Percentiles rank a stretch among this genome's conserved stretches.
phyloP scores from a whole-genome alignment of 1,140 invertebrate species.

The Drosophila bipectinata region DNA sequence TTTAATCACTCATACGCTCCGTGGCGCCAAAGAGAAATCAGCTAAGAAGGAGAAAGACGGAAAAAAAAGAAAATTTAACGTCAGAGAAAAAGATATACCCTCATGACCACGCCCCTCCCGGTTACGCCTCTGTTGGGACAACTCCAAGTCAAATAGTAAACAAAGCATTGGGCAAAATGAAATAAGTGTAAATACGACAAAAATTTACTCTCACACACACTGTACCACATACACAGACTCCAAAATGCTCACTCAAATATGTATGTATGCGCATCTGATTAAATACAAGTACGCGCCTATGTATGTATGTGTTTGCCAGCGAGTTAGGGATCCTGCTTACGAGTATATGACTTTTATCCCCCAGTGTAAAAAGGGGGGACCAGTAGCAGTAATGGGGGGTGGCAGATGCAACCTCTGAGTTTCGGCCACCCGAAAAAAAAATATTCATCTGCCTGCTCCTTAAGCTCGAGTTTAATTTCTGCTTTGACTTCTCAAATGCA shows the following conservation, averaged over 20 bases:
- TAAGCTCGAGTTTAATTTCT: slow-evolving; percentile 77
- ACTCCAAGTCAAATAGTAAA: slow-evolving; percentile 46
- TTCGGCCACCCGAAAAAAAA: slow-evolving; percentile 3
- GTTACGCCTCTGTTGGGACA: slow-evolving; percentile 1
- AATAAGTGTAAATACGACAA: slow-evolving; percentile 75
- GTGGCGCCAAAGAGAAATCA: slow-evolving; percentile 44
- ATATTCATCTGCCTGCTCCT: slow-evolving; percentile 59
- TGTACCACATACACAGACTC: neutral
- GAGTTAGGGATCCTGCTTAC: slow-evolving; percentile 10
- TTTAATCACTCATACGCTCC: slow-evolving; percentile 79
- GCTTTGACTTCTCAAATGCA: slow-evolving; percentile 67
- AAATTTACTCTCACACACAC: slow-evolving; percentile 29
- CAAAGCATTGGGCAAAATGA: slow-evolving; percentile 69
- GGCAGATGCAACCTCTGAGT: slow-evolving; percentile 23
- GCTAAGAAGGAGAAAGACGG: slow-evolving; percentile 8
- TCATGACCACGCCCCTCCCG: slow-evolving; percentile 5
- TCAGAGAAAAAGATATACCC: slow-evolving; percentile 15
- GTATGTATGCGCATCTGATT: slow-evolving; percentile 79
- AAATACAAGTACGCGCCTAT: slow-evolving; percentile 57
- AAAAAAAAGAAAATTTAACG: slow-evolving; percentile 36
- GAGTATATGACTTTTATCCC: slow-evolving; percentile 49
- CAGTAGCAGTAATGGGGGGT: neutral
- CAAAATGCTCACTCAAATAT: slow-evolving; percentile 71
- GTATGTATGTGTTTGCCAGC: slow-evolving; percentile 21
- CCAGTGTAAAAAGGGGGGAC: slow-evolving; percentile 20